A percentile compares a stretch with the other conserved stretches of the same genome.
These are phyloP conservation scores for Drosophila phalerata DNA, from an alignment of 2,888 invertebrate genomes.

Conservation along the genomic window DNA sequence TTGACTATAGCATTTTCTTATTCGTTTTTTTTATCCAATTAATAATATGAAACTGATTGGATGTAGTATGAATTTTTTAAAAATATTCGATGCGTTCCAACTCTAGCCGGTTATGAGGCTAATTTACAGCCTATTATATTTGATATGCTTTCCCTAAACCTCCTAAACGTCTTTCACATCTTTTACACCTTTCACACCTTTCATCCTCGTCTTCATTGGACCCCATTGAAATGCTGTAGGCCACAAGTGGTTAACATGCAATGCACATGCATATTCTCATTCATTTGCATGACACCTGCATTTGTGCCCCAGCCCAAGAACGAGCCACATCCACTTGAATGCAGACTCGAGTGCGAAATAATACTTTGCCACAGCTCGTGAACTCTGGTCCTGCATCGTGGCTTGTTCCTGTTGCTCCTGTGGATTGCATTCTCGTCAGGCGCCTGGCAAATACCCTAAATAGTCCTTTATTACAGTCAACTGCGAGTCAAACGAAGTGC, in stretches of 20 bases:
- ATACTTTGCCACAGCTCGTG: conserved; percentile 37
- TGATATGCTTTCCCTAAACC: background rate
- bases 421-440: conserved; percentile 57
- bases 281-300: conserved; percentile 46
- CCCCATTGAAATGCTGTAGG: conserved; percentile 15
- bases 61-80: background rate
- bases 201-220: background rate
- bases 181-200: background rate
- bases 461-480: conserved; percentile 83
- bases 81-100: background rate
- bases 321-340: conserved; percentile 59
- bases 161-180: background rate
- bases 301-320: conserved; percentile 12
- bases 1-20: too few species aligned
- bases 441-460: conserved; percentile 58
- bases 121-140: conserved; percentile 15
- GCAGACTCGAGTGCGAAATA: conserved; percentile 74
- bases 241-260: conserved; percentile 39
- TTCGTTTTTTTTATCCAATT: background rate
- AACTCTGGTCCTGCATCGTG: conserved; percentile 19
- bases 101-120: conserved; percentile 26
- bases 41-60: background rate
- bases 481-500: conserved; percentile 78
- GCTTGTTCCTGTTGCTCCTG: conserved; percentile 13
- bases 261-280: conserved; percentile 31